Evolutionary conservation across 2,113 vertebrate species (phyloP), one percentile per base, ranked within the genome.

Genomic region (Smithornis capensis): DNA sequence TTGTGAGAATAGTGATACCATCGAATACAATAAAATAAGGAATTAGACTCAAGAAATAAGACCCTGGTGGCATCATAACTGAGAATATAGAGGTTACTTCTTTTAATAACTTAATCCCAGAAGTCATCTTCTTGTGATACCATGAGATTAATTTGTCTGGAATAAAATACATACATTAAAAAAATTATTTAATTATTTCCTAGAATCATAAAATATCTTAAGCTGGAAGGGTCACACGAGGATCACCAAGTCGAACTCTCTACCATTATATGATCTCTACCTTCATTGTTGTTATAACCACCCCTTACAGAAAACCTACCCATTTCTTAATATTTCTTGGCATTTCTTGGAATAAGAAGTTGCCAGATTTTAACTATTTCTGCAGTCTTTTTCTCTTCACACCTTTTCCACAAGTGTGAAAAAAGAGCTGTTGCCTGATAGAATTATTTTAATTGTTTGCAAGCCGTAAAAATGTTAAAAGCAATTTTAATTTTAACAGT

Each of bases 401-500:
- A 85, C 22, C 17, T 55, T 60, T 94, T 89, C 28, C 37, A 90
- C 42, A 82, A 76, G 12, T 92, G 79, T 84, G 33, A 82, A 89
- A 92, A 47, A 96, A 95, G 97, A 96, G 91, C 80, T 97, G 89
- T 40, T 95, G 81, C 40, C 42, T 88, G 65, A 96, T 82, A 89
- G 83, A 97, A 97, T 96, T 97, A 96, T 96, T 98, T 97, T 98
- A 98, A 98, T 97, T 96, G 90, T 96, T 97, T 93, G 62, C 74
- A 90, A 90, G 94, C 65, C 69, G 94, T 98, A 97, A 98, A 98
- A 69, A 86, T 89, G 84, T 97, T 98, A 96, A 98, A 98, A 96
- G 96, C 95, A 90, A 97, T 97, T 97, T 97, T 98, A 98, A 96
- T 97, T 98, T 98, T 97, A 97, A 96, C 97, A 97, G 96, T 95